Base-by-base conservation (phyloP, 2,113 vertebrate genomes). In the Sylvilagus bachmani region DNA sequence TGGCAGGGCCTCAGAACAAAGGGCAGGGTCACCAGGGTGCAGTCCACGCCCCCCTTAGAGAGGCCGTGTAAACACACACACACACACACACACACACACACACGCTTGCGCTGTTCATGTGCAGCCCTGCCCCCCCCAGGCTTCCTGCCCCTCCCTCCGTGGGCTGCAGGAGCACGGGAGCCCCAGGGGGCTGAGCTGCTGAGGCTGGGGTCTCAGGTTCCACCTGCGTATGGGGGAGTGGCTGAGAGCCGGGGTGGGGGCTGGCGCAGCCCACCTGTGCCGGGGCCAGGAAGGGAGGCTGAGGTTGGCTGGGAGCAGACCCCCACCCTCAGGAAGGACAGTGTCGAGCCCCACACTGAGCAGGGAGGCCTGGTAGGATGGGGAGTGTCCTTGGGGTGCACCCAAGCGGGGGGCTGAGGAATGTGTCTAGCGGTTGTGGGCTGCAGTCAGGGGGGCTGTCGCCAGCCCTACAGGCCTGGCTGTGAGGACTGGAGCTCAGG, bases 81-180 rank as follows among this genome's bases (percentile, higher is more conserved):
- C 5, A 9, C 24, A n/a, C 0, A 11, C 1, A 3, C 17, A 31
- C 21, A 71, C 17, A 27, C 5, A 9, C 24, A 38, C 0, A 14
- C 1, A 7, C 6, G 44, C 61, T 19, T 21, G 55, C 55, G 6
- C 49, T 4, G 1, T 49, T 4, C 27, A 25, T 11, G 16, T 7
- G 17, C 2, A 2, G 62, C 36, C 53, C 21, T 67, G 58, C 11
- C 13, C 29, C 64, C 36, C 29, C 24, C 0, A 10, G 36, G 53
- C 9, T 27, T 81, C 51, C 9, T 5, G 0, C 16, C 51, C 17
- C 29, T 16, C 1, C 53, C 6, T 74, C 8, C 2, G 2, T 5
- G 9, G 13, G 31, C 61, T 51, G 5, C 29, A 3, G 58, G 21
- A 36, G 49, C 55, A 38, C 22, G 2, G 25, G 49, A 58, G 21